Conservation (phyloP, 2,888 invertebrate species). For the Lepidochrysops patricia region DNA sequence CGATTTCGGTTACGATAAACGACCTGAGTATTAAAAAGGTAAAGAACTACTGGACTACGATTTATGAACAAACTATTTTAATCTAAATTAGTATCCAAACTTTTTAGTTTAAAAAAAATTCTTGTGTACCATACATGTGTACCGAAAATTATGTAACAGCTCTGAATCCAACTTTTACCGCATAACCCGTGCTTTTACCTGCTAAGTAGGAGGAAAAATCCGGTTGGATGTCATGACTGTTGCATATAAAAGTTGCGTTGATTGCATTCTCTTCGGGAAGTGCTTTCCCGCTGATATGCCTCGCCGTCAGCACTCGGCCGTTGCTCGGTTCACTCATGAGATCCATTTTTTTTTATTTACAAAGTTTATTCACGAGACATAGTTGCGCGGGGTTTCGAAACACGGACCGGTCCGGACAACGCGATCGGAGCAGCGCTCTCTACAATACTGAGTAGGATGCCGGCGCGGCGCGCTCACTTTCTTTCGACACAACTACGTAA, state of each 20-base stretch:
- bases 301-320: slow-evolving; percentile 41
- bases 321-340: slow-evolving; percentile 43
- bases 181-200: slow-evolving; percentile 38
- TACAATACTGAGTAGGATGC: slow-evolving; percentile 26
- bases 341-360: slow-evolving; percentile 42
- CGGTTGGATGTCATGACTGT: slow-evolving; percentile 51
- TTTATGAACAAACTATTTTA: too few relatives aligned
- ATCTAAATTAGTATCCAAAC: too few relatives aligned
- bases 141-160: neutral
- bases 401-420: slow-evolving; percentile 10
- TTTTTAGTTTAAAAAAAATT: too few relatives aligned
- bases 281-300: slow-evolving; percentile 49
- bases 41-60: too few relatives aligned
- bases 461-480: slow-evolving; percentile 61
- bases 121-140: too few relatives aligned
- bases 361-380: slow-evolving; percentile 7
- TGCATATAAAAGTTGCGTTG: slow-evolving; percentile 55
- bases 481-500: slow-evolving; percentile 69
- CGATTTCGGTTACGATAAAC: too few relatives aligned
- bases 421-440: slow-evolving; percentile 19
- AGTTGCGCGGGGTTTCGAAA: neutral
- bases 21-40: too few relatives aligned
- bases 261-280: slow-evolving; percentile 40
- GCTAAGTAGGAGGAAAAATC: slow-evolving; percentile 51
- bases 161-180: neutral